phyloP scores from a whole-genome alignment of 2,888 invertebrate genomes.

The Zhuqinia jingwanae region DNA sequence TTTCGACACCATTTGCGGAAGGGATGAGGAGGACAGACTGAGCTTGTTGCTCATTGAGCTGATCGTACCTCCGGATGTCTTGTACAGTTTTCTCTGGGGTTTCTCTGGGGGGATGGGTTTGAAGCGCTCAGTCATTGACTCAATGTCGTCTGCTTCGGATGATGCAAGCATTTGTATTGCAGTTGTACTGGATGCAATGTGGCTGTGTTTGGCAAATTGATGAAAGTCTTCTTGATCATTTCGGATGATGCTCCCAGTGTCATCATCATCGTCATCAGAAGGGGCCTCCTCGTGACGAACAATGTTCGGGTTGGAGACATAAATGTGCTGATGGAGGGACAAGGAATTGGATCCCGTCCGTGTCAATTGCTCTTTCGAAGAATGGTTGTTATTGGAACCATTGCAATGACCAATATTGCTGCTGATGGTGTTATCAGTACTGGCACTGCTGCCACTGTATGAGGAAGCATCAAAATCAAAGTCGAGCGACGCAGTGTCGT shows the following conservation, averaged over 20 bases:
- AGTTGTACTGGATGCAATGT: slow-evolving; percentile 40
- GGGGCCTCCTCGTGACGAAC: slow-evolving; percentile 65
- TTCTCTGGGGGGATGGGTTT: slow-evolving; percentile 69
- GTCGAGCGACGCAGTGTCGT: slow-evolving; percentile 75
- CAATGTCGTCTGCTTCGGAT: slow-evolving; percentile 30
- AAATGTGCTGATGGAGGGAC: slow-evolving; percentile 73
- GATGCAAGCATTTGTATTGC: slow-evolving; percentile 16
- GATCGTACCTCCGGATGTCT: slow-evolving; percentile 61
- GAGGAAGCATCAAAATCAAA: slow-evolving; percentile 73
- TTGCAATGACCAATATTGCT: slow-evolving; percentile 12
- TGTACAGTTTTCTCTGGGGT: slow-evolving; percentile 61
- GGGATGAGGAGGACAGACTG: slow-evolving; percentile 68
- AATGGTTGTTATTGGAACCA: slow-evolving; percentile 18
- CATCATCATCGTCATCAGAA: slow-evolving; percentile 65
- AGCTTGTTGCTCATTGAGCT: slow-evolving; percentile 71
- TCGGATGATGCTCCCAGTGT: slow-evolving; percentile 40
- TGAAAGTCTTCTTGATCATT: slow-evolving; percentile 59
- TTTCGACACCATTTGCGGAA: slow-evolving; percentile 70
- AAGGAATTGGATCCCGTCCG: slow-evolving; percentile 74
- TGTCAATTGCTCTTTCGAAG: slow-evolving; percentile 66
- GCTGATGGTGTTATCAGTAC: slow-evolving; percentile 48
- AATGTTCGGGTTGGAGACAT: slow-evolving; percentile 74
- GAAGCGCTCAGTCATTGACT: slow-evolving; percentile 23
- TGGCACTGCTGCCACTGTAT: slow-evolving; percentile 61
- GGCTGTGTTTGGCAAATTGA: slow-evolving; percentile 44